These are phyloP conservation scores for Cydia amplana DNA, from an alignment of 1,140 invertebrate species.

Conservation along the genomic window DNA sequence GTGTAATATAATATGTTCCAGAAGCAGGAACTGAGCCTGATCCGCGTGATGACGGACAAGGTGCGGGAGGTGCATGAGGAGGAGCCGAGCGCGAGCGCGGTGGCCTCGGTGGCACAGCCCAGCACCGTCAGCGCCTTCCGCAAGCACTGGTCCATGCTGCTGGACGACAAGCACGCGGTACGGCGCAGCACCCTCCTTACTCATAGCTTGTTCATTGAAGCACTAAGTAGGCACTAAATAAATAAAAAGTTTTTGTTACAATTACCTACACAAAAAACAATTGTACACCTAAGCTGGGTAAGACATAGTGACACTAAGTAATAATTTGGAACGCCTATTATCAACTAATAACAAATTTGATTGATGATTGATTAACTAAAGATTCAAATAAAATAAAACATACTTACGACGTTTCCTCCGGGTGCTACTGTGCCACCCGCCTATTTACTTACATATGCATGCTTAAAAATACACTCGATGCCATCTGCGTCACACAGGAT, in stretches of 20 bases:
- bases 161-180: constrained; percentile 44
- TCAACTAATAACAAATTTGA: too few species aligned
- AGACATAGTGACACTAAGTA: too few species aligned
- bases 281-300: too few species aligned
- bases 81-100: constrained; percentile 29
- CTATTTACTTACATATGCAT: too few species aligned
- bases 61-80: constrained; percentile 57
- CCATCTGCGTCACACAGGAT: constrained; percentile 48
- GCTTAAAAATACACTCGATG: too few species aligned
- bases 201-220: background rate
- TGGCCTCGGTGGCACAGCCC: constrained; percentile 42
- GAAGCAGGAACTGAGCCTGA: constrained; percentile 62
- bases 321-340: too few species aligned
- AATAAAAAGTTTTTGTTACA: too few species aligned
- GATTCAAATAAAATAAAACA: too few species aligned
- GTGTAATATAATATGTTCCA: constrained; percentile 30
- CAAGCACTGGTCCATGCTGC: constrained; percentile 58
- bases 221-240: background rate
- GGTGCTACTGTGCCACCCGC: too few species aligned
- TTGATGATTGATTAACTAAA: too few species aligned
- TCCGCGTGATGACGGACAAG: constrained; percentile 65
- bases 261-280: too few species aligned
- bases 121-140: constrained; percentile 59
- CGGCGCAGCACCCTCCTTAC: background rate
- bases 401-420: too few species aligned